Conservation (phyloP, 2,888 invertebrate species). For the Plemyria rubiginata region DNA sequence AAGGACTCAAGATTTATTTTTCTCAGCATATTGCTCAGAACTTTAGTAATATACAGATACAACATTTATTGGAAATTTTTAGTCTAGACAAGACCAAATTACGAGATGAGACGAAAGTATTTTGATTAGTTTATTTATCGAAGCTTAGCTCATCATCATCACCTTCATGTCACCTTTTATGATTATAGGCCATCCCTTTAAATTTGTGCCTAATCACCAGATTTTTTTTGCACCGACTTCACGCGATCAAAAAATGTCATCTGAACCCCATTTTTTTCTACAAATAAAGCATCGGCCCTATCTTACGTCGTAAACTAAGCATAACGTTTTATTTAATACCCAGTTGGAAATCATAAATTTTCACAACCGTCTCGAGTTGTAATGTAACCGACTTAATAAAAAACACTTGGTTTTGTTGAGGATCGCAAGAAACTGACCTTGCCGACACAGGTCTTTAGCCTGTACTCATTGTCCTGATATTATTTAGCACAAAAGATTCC, state of each 20-base stretch:
- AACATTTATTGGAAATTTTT: background rate
- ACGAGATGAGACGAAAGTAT: background rate
- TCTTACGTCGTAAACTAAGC: conserved; percentile 41
- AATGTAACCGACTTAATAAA: conserved; percentile 42
- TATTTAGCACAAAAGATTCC: conserved; percentile 71
- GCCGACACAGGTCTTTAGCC: conserved; percentile 51
- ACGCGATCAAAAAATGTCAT: background rate
- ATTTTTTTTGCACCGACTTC: background rate
- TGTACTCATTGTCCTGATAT: conserved; percentile 64
- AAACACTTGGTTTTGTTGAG: conserved; percentile 42
- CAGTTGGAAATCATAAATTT: conserved; percentile 40
- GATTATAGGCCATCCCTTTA: no score
- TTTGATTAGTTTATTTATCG: no score
- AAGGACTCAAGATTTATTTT: background rate
- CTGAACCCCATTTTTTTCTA: conserved; percentile 29
- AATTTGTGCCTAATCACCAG: no score
- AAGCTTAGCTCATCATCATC: no score
- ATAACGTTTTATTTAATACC: conserved; percentile 43
- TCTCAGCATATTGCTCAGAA: conserved; percentile 1
- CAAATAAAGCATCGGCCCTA: conserved; percentile 37
- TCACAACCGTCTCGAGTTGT: conserved; percentile 36
- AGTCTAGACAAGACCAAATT: conserved; percentile 13
- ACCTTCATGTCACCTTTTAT: no score
- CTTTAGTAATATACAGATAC: background rate
- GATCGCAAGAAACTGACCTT: conserved; percentile 42